Evolutionary conservation across 2,113 vertebrate species (phyloP).

Genomic region (Kryptolebias marmoratus): DNA sequence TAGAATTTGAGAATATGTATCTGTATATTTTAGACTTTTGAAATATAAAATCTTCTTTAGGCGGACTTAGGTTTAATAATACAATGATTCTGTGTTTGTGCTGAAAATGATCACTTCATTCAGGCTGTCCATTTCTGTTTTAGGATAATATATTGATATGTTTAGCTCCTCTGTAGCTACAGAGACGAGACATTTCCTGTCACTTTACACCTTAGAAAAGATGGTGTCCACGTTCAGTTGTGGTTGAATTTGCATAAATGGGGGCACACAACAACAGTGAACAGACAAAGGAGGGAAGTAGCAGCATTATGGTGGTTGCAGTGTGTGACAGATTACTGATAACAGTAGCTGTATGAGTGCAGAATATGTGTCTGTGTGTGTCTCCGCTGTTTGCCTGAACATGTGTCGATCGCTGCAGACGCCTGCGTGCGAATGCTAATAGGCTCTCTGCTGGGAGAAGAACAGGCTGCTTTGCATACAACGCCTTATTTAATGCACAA

Average conservation of each 20-base stretch:
- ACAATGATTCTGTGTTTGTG: not conserved
- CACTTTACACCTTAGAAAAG: constrained; percentile 22
- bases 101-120: not conserved
- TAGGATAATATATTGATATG: not conserved
- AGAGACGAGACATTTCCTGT: not conserved
- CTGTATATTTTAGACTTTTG: no score
- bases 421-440: constrained; percentile 68
- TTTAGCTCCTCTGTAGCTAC: not conserved
- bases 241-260: constrained; percentile 39
- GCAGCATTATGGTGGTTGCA: constrained; percentile 16
- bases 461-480: constrained; percentile 58
- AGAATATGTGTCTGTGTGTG: constrained; percentile 47
- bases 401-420: constrained; percentile 62
- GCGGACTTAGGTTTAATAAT: not conserved
- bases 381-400: constrained; percentile 43
- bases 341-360: constrained; percentile 21
- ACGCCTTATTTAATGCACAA: constrained; percentile 11
- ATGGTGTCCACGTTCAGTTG: not conserved
- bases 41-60: no score
- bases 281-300: constrained; percentile 13
- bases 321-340: constrained; percentile 55
- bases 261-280: constrained; percentile 15
- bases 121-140: not conserved
- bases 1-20: no score
- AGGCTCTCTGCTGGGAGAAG: constrained; percentile 23